Evolutionary conservation across 30 jellyfish, hydroid and myxozoan species (phyloP).

Genomic region (Pelagia noctiluca): DNA sequence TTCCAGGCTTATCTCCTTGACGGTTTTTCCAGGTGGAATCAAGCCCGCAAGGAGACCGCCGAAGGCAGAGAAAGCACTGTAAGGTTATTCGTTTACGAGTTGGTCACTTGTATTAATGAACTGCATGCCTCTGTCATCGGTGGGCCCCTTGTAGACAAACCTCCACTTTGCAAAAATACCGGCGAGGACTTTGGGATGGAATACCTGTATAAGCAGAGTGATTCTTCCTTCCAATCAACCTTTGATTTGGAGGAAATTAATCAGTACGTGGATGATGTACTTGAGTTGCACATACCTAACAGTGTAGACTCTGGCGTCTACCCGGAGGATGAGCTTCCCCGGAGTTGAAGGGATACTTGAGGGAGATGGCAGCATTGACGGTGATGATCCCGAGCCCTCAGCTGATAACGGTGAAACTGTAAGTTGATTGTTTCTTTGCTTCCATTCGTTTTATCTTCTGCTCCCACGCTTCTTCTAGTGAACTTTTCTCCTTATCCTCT

Average conservation of each 20-base stretch:
- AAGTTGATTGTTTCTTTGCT: neutral
- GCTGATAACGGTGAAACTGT: slow-evolving; percentile 4
- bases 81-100: neutral
- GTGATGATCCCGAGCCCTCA: neutral
- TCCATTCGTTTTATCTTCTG: neutral
- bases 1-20: slow-evolving; percentile 56
- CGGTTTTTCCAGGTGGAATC: slow-evolving; percentile 45
- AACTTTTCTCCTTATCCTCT: neutral
- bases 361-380: neutral
- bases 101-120: neutral
- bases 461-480: neutral
- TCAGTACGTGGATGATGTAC: slow-evolving; percentile 1
- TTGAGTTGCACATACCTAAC: slow-evolving; percentile 4
- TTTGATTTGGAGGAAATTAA: slow-evolving; percentile 15
- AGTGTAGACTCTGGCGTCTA: slow-evolving; percentile 18
- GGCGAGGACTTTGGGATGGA: slow-evolving; percentile 56
- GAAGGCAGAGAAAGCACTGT: neutral
- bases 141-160: neutral
- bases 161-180: slow-evolving; percentile 1
- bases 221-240: neutral
- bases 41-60: slow-evolving; percentile 38
- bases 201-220: slow-evolving; percentile 13
- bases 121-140: neutral
- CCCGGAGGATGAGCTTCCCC: slow-evolving; percentile 21
- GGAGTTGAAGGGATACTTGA: slow-evolving; percentile 14